A percentile compares a stretch with the other conserved stretches of the same genome.
Evolutionary conservation across 2,797 vertebrate genomes (phyloP).

Genomic region (Anabas testudineus): DNA sequence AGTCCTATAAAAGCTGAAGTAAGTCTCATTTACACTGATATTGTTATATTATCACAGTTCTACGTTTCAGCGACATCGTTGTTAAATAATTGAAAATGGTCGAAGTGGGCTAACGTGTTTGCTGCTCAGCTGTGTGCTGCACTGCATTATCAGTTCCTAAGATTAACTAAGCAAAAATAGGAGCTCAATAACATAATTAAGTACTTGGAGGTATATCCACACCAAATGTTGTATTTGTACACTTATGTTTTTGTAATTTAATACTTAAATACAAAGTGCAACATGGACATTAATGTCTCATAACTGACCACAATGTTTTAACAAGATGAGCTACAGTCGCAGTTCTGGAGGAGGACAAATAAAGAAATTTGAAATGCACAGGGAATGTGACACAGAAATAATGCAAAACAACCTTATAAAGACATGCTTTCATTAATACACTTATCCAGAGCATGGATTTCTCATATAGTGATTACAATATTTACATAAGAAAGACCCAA

Average conservation of each 20-base stretch:
- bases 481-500: conserved; percentile 63
- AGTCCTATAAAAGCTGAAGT: neutral
- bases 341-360: conserved; percentile 55
- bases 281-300: conserved; percentile 70
- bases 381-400: conserved; percentile 39
- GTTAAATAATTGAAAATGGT: neutral
- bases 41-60: neutral
- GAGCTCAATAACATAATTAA: neutral
- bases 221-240: conserved; percentile 29
- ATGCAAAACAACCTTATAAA: conserved; percentile 59
- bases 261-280: conserved; percentile 84
- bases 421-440: conserved; percentile 70
- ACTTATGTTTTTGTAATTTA: conserved; percentile 70
- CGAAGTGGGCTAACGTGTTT: conserved; percentile 2
- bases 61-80: neutral
- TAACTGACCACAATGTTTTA: conserved; percentile 69
- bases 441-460: conserved; percentile 52
- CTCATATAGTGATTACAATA: conserved; percentile 79
- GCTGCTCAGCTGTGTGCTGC: conserved; percentile 3
- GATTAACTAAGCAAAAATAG: conserved; percentile 2
- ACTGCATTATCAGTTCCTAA: conserved; percentile 3
- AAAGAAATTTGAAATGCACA: conserved; percentile 55
- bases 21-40: neutral
- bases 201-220: conserved; percentile 19
- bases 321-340: conserved; percentile 72